A percentile compares a stretch with the other conserved stretches of the same genome.
These are phyloP conservation scores for Leguminivora glycinivorella DNA, from an alignment of 1,140 invertebrate species.

Conservation along the genomic window DNA sequence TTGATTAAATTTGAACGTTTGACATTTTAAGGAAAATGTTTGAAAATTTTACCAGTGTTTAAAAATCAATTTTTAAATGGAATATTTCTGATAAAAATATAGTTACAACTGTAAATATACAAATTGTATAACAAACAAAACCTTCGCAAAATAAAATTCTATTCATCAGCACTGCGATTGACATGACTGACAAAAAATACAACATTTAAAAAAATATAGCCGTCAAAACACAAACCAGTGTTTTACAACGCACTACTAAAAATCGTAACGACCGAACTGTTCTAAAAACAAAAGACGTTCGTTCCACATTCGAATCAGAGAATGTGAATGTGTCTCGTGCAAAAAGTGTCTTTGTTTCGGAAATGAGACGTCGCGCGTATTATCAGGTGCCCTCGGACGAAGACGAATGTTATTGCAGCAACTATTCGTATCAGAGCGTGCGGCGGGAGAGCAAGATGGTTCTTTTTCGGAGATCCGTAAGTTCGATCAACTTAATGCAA, in stretches of 20 bases:
- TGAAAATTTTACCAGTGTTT: neutral
- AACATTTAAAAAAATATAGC: neutral
- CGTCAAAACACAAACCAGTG: no score
- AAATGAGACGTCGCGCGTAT: constrained; percentile 53
- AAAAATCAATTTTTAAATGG: no score
- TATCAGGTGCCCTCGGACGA: constrained; percentile 43
- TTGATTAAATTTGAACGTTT: neutral
- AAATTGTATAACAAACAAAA: neutral
- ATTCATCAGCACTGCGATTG: neutral
- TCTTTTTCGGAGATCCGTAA: constrained; percentile 54
- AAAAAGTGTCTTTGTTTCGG: constrained; percentile 33
- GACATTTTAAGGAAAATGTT: neutral
- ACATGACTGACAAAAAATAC: neutral
- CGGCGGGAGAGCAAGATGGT: constrained; percentile 60
- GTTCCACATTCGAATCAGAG: neutral
- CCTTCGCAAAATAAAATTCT: neutral
- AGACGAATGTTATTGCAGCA: constrained; percentile 43
- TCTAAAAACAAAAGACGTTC: constrained; percentile 4
- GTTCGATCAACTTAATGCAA: no score
- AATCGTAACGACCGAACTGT: neutral
- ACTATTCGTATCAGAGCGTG: constrained; percentile 43
- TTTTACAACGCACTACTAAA: neutral
- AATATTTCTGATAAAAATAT: no score
- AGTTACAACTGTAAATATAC: no score
- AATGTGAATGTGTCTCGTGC: constrained; percentile 24